Evolutionary conservation across 1,140 invertebrate species (phyloP).

Genomic region (Aphelenchoides avenae): DNA sequence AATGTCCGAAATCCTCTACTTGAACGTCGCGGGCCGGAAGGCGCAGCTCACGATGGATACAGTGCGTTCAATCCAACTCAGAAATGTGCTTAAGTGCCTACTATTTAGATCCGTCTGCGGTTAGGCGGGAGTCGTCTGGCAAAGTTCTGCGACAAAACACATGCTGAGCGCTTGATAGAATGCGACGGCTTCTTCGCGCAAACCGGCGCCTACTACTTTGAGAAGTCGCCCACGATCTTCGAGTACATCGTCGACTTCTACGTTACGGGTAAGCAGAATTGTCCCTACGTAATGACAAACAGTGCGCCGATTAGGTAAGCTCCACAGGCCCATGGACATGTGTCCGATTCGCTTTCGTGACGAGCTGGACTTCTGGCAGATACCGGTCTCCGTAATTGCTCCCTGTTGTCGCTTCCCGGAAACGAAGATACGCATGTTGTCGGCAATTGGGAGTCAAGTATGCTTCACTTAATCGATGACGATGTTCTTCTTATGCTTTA

Average conservation of each 20-base stretch:
- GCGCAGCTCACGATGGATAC: constrained; percentile 13
- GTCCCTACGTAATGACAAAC: too few relatives aligned
- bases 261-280: constrained; percentile 37
- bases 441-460: too few relatives aligned
- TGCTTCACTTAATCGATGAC: too few relatives aligned
- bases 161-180: constrained; percentile 42
- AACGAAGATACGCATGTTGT: too few relatives aligned
- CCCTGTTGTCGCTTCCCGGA: constrained; percentile 45
- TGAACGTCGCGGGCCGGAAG: constrained; percentile 26
- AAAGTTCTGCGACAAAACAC: constrained; percentile 31
- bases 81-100: neutral
- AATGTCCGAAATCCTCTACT: constrained; percentile 13
- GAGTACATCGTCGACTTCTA: constrained; percentile 40
- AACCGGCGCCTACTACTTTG: constrained; percentile 40
- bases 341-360: constrained; percentile 49
- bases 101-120: constrained; percentile 19
- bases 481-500: too few relatives aligned
- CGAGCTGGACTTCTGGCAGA: constrained; percentile 47
- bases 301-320: too few relatives aligned
- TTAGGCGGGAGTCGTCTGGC: constrained; percentile 34
- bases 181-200: constrained; percentile 39
- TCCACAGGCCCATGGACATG: constrained; percentile 46
- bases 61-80: constrained; percentile 19
- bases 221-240: constrained; percentile 38
- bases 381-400: constrained; percentile 37